Conservation (phyloP, 2,797 vertebrate species). For the Orestias chungarensis region DNA sequence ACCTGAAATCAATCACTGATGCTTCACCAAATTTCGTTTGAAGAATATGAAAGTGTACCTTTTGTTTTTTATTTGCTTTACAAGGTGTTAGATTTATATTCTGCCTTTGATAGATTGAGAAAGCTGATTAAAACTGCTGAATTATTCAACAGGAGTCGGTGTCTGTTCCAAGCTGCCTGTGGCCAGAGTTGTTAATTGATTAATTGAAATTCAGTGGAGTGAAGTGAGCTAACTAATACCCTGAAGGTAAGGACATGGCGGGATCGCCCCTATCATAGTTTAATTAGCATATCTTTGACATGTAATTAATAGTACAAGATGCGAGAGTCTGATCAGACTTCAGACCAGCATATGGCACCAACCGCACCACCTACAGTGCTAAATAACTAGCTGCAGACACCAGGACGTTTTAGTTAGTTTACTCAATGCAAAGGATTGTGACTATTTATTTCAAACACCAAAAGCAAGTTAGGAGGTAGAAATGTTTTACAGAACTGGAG, state of each 20-base stretch:
- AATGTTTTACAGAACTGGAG: not conserved
- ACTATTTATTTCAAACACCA: not conserved
- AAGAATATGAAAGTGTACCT: not conserved
- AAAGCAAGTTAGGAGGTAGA: not conserved
- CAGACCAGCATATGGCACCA: conserved; percentile 48
- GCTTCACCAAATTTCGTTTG: not conserved
- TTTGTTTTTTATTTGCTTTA: not conserved
- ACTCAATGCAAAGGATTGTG: not conserved
- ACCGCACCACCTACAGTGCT: conserved; percentile 11
- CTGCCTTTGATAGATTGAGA: conserved; percentile 32
- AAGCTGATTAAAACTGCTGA: conserved; percentile 66
- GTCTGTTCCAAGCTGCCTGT: conserved; percentile 61
- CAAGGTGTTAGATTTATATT: conserved; percentile 25
- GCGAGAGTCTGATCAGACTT: conserved; percentile 48
- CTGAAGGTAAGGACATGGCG: conserved; percentile 68
- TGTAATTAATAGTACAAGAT: conserved; percentile 62
- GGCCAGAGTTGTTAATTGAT: conserved; percentile 71
- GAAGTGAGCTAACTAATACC: conserved; percentile 62
- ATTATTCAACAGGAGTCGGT: conserved; percentile 63
- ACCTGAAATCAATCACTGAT: not conserved
- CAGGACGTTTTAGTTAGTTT: conserved; percentile 2
- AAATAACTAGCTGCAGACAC: not conserved
- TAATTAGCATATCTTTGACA: conserved; percentile 67
- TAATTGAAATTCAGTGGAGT: conserved; percentile 73
- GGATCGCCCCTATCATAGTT: conserved; percentile 56